These are phyloP conservation scores for Drosophila truncata DNA, from an alignment of 1,140 invertebrate genomes.

Conservation along the genomic window DNA sequence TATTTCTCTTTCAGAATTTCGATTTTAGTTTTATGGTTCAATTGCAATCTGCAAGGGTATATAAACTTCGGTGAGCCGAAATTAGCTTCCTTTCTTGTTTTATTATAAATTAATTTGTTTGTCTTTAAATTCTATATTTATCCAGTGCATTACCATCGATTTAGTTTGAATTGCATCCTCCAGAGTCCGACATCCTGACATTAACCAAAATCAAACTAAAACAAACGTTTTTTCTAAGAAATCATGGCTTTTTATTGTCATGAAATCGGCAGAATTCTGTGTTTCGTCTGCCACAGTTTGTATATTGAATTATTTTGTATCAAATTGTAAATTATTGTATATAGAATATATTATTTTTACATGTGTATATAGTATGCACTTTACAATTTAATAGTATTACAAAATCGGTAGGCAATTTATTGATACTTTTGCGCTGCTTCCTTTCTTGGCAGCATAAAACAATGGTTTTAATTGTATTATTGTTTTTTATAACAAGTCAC, in stretches of 20 bases:
- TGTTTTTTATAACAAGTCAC: conserved; percentile 11
- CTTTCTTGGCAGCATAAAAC: conserved; percentile 12
- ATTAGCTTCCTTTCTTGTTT: too few relatives aligned
- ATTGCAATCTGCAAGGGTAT: too few relatives aligned
- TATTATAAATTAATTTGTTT: not conserved
- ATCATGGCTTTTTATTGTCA: conserved; percentile 22
- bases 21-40: too few relatives aligned
- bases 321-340: conserved; percentile 77
- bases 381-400: conserved; percentile 59
- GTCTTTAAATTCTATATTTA: too few relatives aligned
- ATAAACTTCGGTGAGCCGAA: too few relatives aligned
- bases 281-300: conserved; percentile 16
- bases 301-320: conserved; percentile 70
- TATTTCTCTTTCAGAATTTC: too few relatives aligned
- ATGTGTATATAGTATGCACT: conserved; percentile 61
- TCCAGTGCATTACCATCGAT: not conserved
- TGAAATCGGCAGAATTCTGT: conserved; percentile 1
- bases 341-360: conserved; percentile 48
- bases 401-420: conserved; percentile 65
- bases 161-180: not conserved
- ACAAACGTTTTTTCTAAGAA: conserved; percentile 1
- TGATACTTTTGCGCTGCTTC: conserved; percentile 13
- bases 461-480: not conserved
- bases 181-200: not conserved
- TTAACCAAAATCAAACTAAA: not conserved